These are phyloP conservation scores for Agrochola lychnidis DNA, from an alignment of 2,888 invertebrate species.

Conservation along the genomic window DNA sequence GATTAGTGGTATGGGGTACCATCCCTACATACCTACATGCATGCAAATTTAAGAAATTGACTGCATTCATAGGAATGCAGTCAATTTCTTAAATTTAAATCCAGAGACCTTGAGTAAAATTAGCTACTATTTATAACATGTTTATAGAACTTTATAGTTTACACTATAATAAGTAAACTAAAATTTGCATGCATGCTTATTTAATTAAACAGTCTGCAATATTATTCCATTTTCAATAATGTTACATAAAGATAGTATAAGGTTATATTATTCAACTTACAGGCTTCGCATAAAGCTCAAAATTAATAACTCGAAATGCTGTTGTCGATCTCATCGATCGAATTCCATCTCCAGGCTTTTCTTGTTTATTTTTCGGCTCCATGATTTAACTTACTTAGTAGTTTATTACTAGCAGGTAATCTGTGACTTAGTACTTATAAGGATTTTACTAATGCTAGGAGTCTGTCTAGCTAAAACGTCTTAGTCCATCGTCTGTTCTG, in stretches of 20 bases:
- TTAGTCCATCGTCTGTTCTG: conserved; percentile 9
- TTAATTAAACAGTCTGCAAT: neutral
- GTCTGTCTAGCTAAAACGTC: conserved; percentile 6
- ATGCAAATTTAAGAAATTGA: too few species aligned
- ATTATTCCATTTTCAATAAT: neutral
- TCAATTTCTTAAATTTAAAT: neutral
- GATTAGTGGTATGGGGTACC: too few species aligned
- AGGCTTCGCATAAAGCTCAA: conserved; percentile 97
- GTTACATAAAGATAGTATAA: conserved; percentile 47
- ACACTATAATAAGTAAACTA: neutral
- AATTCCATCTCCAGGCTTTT: conserved; percentile 94
- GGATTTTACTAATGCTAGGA: neutral
- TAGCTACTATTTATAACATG: neutral
- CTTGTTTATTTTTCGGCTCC: conserved; percentile 66
- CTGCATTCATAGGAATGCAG: neutral
- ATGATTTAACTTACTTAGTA: conserved; percentile 6
- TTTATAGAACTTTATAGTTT: neutral
- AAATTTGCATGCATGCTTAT: neutral
- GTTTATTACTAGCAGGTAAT: neutral
- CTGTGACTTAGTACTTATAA: neutral
- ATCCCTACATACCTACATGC: too few species aligned
- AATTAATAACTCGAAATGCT: conserved; percentile 95
- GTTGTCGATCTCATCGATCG: conserved; percentile 93
- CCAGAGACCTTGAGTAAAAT: neutral
- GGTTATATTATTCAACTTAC: conserved; percentile 90